Conservation (phyloP, 2,888 invertebrate species). For the Portevinia maculata region DNA sequence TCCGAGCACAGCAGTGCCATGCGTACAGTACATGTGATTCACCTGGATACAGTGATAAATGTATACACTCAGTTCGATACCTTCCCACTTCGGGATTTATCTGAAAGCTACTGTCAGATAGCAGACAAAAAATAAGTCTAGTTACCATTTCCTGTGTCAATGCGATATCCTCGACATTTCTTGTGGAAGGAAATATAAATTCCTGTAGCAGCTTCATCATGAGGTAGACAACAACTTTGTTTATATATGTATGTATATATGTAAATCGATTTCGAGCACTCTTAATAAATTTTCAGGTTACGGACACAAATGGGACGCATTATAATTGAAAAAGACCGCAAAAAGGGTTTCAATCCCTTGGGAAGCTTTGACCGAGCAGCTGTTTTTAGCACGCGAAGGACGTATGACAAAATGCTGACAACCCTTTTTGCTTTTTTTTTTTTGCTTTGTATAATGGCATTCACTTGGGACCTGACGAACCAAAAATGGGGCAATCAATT, state of each 20-base stretch:
- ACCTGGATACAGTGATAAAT: slow-evolving; percentile 24
- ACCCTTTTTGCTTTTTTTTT: neutral
- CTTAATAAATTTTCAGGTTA: slow-evolving; percentile 36
- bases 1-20: slow-evolving; percentile 27
- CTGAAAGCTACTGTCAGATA: neutral
- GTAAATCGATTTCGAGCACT: slow-evolving; percentile 2
- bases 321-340: neutral
- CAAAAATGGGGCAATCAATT: slow-evolving; percentile 4
- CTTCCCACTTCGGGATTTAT: slow-evolving; percentile 1
- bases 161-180: slow-evolving; percentile 81
- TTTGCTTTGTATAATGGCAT: slow-evolving; percentile 4
- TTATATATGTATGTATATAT: neutral
- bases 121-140: slow-evolving; percentile 12
- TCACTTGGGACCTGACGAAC: slow-evolving; percentile 5
- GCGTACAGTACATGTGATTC: slow-evolving; percentile 59
- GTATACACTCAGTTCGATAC: neutral
- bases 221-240: slow-evolving; percentile 17
- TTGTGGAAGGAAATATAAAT: slow-evolving; percentile 82
- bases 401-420: slow-evolving; percentile 33
- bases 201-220: slow-evolving; percentile 82
- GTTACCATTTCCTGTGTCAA: slow-evolving; percentile 82
- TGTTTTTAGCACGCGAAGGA: slow-evolving; percentile 50
- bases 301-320: neutral
- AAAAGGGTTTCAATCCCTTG: neutral
- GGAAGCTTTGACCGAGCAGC: slow-evolving; percentile 34